Percentiles rank a stretch among this genome's conserved stretches.
Evolutionary conservation across 1,140 invertebrate species (phyloP).

Genomic region (Drosophila eugracilis): DNA sequence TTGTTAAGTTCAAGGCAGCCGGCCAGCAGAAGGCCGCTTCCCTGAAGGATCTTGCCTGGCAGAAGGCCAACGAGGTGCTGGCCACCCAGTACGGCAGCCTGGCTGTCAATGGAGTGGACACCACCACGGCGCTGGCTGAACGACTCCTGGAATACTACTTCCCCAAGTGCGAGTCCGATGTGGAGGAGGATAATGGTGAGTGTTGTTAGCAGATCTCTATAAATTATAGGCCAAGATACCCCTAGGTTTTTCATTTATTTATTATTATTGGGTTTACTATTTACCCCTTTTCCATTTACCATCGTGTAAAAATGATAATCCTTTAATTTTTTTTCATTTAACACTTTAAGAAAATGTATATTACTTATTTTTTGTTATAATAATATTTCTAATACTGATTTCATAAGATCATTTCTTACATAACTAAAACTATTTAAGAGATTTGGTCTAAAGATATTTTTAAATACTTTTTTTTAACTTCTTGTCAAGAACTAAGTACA

Average conservation of each 20-base stretch:
- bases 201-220: background rate
- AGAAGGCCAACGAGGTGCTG: constrained; percentile 89
- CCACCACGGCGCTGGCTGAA: constrained; percentile 87
- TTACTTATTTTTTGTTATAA: background rate
- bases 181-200: constrained; percentile 86
- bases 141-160: constrained; percentile 89
- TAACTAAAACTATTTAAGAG: background rate
- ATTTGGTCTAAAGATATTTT: no score
- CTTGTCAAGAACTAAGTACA: no score
- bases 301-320: no score
- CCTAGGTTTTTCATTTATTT: background rate
- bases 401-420: background rate
- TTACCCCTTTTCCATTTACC: no score
- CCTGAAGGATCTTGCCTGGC: constrained; percentile 89
- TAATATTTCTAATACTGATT: background rate
- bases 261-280: no score
- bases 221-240: background rate
- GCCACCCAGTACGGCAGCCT: constrained; percentile 88
- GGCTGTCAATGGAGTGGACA: constrained; percentile 88
- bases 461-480: background rate
- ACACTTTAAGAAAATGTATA: no score
- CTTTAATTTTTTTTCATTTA: no score
- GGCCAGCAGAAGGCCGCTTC: constrained; percentile 87
- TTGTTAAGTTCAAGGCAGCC: constrained; percentile 86
- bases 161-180: constrained; percentile 86